Evolutionary conservation across 2,113 vertebrate species (phyloP), one percentile per base, ranked within the genome.

Genomic region (Psephotus haematonotus): DNA sequence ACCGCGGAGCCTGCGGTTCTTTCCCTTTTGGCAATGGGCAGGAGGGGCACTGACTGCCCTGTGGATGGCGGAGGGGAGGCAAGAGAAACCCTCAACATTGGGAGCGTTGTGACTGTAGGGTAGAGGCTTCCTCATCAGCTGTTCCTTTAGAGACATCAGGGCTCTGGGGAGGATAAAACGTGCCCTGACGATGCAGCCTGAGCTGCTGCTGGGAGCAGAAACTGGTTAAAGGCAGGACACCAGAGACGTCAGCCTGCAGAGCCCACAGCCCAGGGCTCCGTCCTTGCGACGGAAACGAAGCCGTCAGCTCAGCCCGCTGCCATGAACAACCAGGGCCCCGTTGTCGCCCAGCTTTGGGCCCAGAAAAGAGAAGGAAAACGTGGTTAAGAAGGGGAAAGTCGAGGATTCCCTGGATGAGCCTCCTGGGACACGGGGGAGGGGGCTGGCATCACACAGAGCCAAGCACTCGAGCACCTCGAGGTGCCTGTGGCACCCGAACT

Each of bases 41-140:
- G 43, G 43, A 52, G 49, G 43, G 37, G 31, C 33, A 12, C 24
- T 2, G 24, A 13, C 23, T 0, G 0, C 33, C 1, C 27, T 14
- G 1, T 10, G 12, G 11, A 27, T 37, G 10, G 4, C 75, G 39
- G 50, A 25, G 63, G 33, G 22, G 65, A 65, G n/a, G 49, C 16
- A n/a, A 49, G 1, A n/a, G 41, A 44, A 92, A 28, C 9, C n/a
- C 47, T 72, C 76, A 18, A 0, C 11, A 3, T 0, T 8, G 53
- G 64, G 7, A 53, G 19, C 22, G 2, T 39, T 72, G 62, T 37
- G 14, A 18, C 41, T 53, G 47, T 62, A 19, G 44, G 59, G 23
- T 3, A 19, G 13, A 3, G 3, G 33, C 3, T 68, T 62, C 46
- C 22, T 57, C 49, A 23, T 52, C 13, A 53, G 65, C 12, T 15